These are phyloP conservation scores for Venustaconcha ellipsiformis DNA, from an alignment of 1,140 invertebrate genomes.

Conservation along the genomic window DNA sequence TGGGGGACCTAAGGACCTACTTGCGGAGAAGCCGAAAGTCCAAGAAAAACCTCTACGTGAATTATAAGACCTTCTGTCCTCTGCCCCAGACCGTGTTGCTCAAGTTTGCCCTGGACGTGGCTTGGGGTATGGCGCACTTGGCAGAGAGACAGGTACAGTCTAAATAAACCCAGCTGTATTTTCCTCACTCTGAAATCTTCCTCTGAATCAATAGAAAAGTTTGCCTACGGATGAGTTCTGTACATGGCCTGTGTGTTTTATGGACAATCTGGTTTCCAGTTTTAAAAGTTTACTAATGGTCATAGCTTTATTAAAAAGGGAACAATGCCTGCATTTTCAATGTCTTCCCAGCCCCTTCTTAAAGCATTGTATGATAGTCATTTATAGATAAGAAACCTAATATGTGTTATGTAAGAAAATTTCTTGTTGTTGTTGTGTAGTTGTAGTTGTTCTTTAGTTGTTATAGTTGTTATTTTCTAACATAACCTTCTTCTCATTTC, in stretches of 20 bases:
- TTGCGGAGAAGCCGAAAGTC: slow-evolving; percentile 53
- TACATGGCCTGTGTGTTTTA: background rate
- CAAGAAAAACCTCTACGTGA: slow-evolving; percentile 54
- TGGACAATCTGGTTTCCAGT: too few species aligned
- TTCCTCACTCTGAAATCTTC: background rate
- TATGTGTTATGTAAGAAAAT: too few species aligned
- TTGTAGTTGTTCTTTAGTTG: too few species aligned
- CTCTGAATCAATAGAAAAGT: background rate
- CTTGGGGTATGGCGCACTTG: slow-evolving; percentile 55
- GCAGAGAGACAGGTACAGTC: slow-evolving; percentile 56
- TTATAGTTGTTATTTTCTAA: too few species aligned
- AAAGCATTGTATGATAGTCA: too few species aligned
- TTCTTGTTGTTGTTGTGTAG: too few species aligned
- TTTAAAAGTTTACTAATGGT: background rate
- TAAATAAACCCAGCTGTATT: background rate
- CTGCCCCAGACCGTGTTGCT: slow-evolving; percentile 45
- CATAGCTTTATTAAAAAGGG: background rate
- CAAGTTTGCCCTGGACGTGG: slow-evolving; percentile 56
- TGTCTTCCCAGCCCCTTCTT: too few species aligned
- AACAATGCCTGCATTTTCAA: too few species aligned
- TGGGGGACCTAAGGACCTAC: slow-evolving; percentile 60
- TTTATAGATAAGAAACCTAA: too few species aligned
- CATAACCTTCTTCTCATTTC: too few species aligned
- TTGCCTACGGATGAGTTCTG: background rate
- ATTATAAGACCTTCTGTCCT: slow-evolving; percentile 38